Evolutionary conservation across 1,140 invertebrate genomes (phyloP).

Genomic region (Megalopta genalis): DNA sequence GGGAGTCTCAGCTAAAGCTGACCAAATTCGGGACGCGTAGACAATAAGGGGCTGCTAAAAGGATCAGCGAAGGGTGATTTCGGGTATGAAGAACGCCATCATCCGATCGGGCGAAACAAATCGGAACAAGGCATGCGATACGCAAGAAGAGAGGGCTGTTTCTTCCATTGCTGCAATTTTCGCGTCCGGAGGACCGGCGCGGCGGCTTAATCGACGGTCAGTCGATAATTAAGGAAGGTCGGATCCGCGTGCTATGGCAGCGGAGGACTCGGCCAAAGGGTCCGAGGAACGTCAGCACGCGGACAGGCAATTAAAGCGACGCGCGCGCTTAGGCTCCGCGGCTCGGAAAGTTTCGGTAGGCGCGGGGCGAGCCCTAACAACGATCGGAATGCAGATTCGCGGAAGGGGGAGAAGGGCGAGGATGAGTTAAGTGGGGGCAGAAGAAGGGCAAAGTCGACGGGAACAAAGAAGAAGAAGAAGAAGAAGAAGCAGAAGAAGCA

Average conservation of each 20-base stretch:
- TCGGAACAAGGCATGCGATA: no score
- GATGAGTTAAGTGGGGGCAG: slow-evolving; percentile 45
- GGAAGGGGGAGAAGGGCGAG: slow-evolving; percentile 51
- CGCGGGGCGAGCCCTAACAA: slow-evolving; percentile 55
- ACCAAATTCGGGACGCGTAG: no score
- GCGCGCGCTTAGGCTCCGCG: slow-evolving; percentile 50
- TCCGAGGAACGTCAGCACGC: slow-evolving; percentile 41
- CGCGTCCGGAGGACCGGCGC: no score
- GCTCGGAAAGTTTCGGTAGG: slow-evolving; percentile 55
- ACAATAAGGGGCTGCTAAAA: no score
- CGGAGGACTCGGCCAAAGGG: slow-evolving; percentile 25
- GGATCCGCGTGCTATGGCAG: no score
- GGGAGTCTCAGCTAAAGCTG: no score
- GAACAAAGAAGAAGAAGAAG: slow-evolving; percentile 58
- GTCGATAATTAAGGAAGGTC: no score
- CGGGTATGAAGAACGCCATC: no score
- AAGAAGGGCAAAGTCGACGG: slow-evolving; percentile 50
- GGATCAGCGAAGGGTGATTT: no score
- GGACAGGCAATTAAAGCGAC: slow-evolving; percentile 63
- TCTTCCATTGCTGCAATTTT: no score
- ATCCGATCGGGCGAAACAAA: no score
- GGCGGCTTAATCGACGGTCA: slow-evolving; percentile 20
- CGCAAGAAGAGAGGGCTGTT: no score
- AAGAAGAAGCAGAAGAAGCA: slow-evolving; percentile 19
- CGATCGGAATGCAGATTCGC: slow-evolving; percentile 73